Evolutionary conservation across 2,797 vertebrate genomes (phyloP).

Genomic region (Phoebastria nigripes): DNA sequence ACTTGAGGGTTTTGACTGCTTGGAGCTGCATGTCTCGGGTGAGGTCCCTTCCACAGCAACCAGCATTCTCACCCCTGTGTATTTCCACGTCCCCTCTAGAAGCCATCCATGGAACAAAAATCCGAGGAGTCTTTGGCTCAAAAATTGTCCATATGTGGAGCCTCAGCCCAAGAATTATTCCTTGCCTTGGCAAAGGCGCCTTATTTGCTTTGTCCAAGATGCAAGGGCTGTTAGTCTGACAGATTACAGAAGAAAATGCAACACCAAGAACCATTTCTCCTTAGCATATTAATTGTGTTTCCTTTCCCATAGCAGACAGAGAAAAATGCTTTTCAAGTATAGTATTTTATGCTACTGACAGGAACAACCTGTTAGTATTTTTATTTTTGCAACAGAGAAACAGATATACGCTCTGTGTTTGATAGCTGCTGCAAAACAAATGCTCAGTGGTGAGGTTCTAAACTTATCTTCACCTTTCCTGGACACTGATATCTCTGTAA

Average conservation of each 20-base stretch:
- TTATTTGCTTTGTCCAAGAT: background rate
- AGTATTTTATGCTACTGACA: background rate
- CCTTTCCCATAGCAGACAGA: background rate
- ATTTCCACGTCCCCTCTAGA: background rate
- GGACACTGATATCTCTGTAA: background rate
- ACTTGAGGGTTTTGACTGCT: background rate
- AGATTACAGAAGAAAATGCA: background rate
- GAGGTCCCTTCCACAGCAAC: background rate
- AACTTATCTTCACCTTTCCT: background rate
- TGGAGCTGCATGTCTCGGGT: fast-evolving
- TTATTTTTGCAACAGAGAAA: background rate
- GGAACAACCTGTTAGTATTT: background rate
- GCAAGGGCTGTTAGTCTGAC: background rate
- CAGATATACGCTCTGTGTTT: background rate
- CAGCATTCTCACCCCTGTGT: background rate
- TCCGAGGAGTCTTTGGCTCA: background rate
- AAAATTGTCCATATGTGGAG: background rate
- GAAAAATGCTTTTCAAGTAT: background rate
- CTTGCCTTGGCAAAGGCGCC: background rate
- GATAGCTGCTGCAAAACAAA: background rate
- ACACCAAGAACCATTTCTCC: fast-evolving
- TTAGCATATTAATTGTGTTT: background rate
- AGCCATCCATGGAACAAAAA: background rate
- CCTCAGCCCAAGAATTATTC: background rate
- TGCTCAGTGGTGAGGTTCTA: background rate